Conservation (phyloP, 2,113 vertebrate genomes). For the Sisor rabdophorus region DNA sequence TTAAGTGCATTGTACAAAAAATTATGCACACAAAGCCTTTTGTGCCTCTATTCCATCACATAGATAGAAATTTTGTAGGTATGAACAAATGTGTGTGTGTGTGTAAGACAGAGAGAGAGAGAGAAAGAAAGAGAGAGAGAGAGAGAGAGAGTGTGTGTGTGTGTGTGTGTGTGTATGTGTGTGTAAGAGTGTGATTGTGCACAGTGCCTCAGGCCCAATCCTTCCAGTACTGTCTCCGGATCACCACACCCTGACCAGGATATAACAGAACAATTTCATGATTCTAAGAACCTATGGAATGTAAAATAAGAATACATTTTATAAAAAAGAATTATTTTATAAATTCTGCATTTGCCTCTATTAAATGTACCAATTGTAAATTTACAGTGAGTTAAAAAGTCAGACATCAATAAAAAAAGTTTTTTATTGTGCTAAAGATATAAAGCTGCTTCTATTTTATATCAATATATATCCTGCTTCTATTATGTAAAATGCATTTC, state of each 20-base stretch:
- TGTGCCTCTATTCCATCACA: background rate
- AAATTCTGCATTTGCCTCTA: background rate
- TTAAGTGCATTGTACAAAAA: background rate
- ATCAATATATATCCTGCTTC: background rate
- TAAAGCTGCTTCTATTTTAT: background rate
- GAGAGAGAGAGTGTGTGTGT: no score
- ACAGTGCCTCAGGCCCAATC: background rate
- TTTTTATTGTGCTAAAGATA: background rate
- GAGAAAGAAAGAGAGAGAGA: no score
- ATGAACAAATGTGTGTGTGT: no score
- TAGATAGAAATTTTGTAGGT: no score
- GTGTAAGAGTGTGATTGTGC: background rate
- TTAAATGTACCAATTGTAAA: background rate
- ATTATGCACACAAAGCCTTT: background rate
- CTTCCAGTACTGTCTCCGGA: background rate
- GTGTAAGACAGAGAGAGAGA: no score
- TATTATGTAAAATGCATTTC: no score
- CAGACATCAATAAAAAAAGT: background rate
- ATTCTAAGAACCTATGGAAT: background rate
- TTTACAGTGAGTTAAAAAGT: background rate
- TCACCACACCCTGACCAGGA: slow-evolving; percentile 11
- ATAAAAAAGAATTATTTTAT: no score
- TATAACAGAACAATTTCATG: background rate
- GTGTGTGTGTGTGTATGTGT: background rate
- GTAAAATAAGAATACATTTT: no score